Base-by-base conservation (phyloP, 2,113 vertebrate genomes). In the Nyctibius bracteatus region DNA sequence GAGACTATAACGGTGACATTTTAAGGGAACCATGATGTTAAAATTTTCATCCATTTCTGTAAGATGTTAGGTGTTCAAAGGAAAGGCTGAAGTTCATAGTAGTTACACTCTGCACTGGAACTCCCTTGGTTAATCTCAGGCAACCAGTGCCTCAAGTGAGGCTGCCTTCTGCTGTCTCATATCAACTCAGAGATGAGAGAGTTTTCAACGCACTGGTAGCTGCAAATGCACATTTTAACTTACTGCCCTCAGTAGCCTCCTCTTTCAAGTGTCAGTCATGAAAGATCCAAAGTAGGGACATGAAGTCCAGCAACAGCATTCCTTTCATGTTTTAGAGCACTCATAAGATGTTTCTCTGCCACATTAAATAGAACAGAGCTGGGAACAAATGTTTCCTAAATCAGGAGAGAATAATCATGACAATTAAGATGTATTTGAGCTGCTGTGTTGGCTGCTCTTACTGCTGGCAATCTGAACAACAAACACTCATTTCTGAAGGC, bases 341-440 rank as follows among this genome's bases (percentile, higher is more conserved):
- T 37, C 2, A 0, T 14, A 71, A 94, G 62, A 14, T 43, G 39
- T 83, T 91, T 82, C 41, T 65, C 41, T 79, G 55, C 28, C 47
- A 49, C 61, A 71, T 86, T 55, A 92, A 92, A 57, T 33, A 65
- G 51, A 95, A 74, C 62, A 92, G 92, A 87, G 47, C 46, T 74
- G 77, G 52, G 49, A 88, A 92, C 74, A 94, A 94, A 86, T 21
- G 41, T 93, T 73, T 74, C 67, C 55, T 51, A 79, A 89, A 54
- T 78, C 81, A 82, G 49, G 47, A 87, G 82, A 77, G 59, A 54
- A 33, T 94, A 91, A 94, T 94, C 75, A 97, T 49, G 41, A 93
- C 83, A 96, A 97, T 97, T 96, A 97, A 96, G 86, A 88, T n/a
- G 46, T 44, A 91, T 96, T 93, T 85, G 94, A 91, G 90, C 52